Conservation (phyloP, 2,797 vertebrate species). For the Micropoecilia bifurca region DNA sequence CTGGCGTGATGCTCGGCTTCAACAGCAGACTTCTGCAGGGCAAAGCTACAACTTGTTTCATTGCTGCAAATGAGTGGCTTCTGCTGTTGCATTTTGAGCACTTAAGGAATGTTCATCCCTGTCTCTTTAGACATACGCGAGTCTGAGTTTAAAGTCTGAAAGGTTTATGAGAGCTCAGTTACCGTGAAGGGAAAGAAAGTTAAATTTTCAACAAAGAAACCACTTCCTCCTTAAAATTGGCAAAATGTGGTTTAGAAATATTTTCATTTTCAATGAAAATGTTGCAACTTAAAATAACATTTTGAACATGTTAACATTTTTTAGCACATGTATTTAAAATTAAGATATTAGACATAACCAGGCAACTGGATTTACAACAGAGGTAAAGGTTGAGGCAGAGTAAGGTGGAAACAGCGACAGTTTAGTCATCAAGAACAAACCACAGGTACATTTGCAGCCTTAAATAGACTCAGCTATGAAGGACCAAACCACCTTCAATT, state of each 20-base stretch:
- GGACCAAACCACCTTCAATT: too few species aligned
- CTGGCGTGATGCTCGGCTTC: conserved; percentile 49
- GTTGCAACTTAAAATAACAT: not conserved
- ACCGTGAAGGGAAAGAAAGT: not conserved
- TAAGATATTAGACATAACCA: not conserved
- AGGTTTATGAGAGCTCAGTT: conserved; percentile 40
- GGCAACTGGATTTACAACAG: too few species aligned
- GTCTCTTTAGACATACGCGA: not conserved
- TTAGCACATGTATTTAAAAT: not conserved
- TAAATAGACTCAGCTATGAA: too few species aligned
- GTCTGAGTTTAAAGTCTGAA: conserved; percentile 23
- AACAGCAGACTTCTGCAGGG: conserved; percentile 59
- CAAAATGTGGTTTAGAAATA: not conserved
- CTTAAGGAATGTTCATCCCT: conserved; percentile 29
- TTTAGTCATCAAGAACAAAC: too few species aligned
- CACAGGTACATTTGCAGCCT: too few species aligned
- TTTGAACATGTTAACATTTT: not conserved
- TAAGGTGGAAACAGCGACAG: too few species aligned
- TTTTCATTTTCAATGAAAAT: not conserved
- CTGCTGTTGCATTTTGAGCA: conserved; percentile 39
- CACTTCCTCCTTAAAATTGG: not conserved
- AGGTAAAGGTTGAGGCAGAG: too few species aligned
- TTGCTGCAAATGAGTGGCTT: conserved; percentile 32
- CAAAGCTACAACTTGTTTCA: conserved; percentile 53
- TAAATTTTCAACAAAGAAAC: not conserved